Evolutionary conservation across 1,140 invertebrate genomes (phyloP), one percentile per base, ranked within the genome.

Genomic region (Pinna nobilis): DNA sequence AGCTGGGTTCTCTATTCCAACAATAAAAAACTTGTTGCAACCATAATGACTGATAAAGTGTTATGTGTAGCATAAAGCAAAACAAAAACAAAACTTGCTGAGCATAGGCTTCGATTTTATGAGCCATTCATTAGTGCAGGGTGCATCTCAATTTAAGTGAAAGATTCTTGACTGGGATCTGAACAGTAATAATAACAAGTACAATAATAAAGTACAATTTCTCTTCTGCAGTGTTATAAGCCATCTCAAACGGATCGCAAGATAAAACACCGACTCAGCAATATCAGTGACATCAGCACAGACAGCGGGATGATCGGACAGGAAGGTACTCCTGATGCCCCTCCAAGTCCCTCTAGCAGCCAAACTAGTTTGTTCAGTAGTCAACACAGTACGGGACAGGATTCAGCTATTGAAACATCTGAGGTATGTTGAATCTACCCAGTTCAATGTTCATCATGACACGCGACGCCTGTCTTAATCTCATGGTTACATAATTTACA

Each of bases 221-320:
- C 33, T 63, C 13, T 63, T 44, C n/a, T 44, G 39, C n/a, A 63
- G 59, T 35, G 32, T 25, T 23, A 35, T 49, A 47, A 49, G 35
- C 47, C 32, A 70, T 23, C 47, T 25, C 28, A 61, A 9, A 37
- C 18, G 7, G 23, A 61, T 23, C 41, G 28, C n/a, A 57, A 67
- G 20, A 53, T 30, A 18, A 53, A 53, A 51, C 37, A 67, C 39
- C 47, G 74, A 20, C 33, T 71, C 28, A 82, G 80, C 49, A 77
- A 77, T 49, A 66, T 79, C 0, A 82, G 80, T 72, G 70, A 73
- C 20, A 55, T 69, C 25, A 80, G 78, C 51, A 76, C 75, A 3
- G 80, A 82, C 64, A 82, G 80, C 64, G 80, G 80, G 41, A 77
- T 82, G 60, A 82, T 76, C 61, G 77, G 75, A 70, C 80, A 74